phyloP scores from a whole-genome alignment of 2,888 invertebrate genomes.

The Oscheius onirici region DNA sequence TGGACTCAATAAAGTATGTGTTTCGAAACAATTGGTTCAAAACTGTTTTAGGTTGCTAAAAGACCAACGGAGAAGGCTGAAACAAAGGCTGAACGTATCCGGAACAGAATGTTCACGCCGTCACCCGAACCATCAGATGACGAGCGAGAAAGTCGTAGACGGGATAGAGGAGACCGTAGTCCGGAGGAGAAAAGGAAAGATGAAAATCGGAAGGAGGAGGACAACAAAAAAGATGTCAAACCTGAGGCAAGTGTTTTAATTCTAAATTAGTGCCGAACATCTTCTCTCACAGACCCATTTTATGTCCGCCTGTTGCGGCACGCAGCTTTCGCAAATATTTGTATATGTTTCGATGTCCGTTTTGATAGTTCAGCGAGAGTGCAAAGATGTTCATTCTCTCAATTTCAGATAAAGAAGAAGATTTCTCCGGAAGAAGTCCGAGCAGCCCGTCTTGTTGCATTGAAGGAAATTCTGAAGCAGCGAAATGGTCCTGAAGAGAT shows the following conservation, averaged over 20 bases:
- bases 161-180: slow-evolving; percentile 30
- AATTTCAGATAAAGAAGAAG: slow-evolving; percentile 24
- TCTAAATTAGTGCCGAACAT: too few species aligned
- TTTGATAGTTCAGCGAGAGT: background rate
- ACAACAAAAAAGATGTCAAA: slow-evolving; percentile 18
- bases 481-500: slow-evolving; percentile 52
- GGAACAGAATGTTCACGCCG: slow-evolving; percentile 54
- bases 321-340: background rate
- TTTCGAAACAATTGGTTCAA: background rate
- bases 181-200: slow-evolving; percentile 10
- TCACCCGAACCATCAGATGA: slow-evolving; percentile 51
- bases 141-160: slow-evolving; percentile 37
- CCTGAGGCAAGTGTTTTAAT: background rate
- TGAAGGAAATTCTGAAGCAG: slow-evolving; percentile 54
- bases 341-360: slow-evolving; percentile 3
- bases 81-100: slow-evolving; percentile 43
- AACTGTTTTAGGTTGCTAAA: background rate
- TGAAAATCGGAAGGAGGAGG: slow-evolving; percentile 28
- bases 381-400: background rate
- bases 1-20: slow-evolving; percentile 46
- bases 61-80: slow-evolving; percentile 37
- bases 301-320: background rate
- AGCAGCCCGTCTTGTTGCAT: slow-evolving; percentile 37
- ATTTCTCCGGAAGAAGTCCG: slow-evolving; percentile 37
- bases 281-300: background rate